These are phyloP conservation scores for Cordilura impudica DNA, from an alignment of 2,888 invertebrate species.

Conservation along the genomic window DNA sequence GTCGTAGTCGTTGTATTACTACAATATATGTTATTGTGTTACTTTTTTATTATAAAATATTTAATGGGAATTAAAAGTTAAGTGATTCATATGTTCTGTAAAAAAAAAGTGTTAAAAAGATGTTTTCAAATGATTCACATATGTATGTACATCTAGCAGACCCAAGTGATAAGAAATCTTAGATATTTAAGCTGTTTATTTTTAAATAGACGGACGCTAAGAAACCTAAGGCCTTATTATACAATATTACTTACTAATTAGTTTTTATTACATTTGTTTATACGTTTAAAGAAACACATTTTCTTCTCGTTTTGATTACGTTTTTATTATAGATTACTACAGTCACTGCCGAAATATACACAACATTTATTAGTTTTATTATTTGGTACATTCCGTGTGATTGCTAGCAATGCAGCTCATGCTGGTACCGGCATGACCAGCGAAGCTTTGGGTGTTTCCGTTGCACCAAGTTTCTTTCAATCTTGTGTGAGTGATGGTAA, in stretches of 20 bases:
- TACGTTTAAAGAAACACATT: not conserved
- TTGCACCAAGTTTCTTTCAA: conserved; percentile 97
- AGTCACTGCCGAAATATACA: conserved; percentile 91
- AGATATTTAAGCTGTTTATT: not conserved
- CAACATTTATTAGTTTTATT: conserved; percentile 95
- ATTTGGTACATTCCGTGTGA: conserved; percentile 97
- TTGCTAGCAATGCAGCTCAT: conserved; percentile 93
- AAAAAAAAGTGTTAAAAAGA: conserved; percentile 21
- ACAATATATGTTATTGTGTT: not conserved
- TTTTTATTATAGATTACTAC: conserved; percentile 88
- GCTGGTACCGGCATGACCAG: conserved; percentile 96
- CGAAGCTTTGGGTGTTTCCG: conserved; percentile 95
- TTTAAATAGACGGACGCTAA: not conserved
- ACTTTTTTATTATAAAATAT: conserved; percentile 15
- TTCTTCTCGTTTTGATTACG: conserved; percentile 52
- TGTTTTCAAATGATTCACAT: conserved; percentile 43
- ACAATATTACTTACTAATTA: conserved; percentile 43
- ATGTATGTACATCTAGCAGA: conserved; percentile 4
- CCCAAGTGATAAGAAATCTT: conserved; percentile 22
- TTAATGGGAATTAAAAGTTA: not conserved
- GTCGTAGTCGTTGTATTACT: not conserved
- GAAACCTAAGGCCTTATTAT: conserved; percentile 2
- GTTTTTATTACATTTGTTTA: conserved; percentile 19
- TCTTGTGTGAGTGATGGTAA: conserved; percentile 96
- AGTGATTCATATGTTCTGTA: conserved; percentile 37